A percentile compares a stretch with the other conserved stretches of the same genome.
These are phyloP conservation scores for Aramus guarauna DNA, from an alignment of 2,113 vertebrate genomes.

Conservation along the genomic window DNA sequence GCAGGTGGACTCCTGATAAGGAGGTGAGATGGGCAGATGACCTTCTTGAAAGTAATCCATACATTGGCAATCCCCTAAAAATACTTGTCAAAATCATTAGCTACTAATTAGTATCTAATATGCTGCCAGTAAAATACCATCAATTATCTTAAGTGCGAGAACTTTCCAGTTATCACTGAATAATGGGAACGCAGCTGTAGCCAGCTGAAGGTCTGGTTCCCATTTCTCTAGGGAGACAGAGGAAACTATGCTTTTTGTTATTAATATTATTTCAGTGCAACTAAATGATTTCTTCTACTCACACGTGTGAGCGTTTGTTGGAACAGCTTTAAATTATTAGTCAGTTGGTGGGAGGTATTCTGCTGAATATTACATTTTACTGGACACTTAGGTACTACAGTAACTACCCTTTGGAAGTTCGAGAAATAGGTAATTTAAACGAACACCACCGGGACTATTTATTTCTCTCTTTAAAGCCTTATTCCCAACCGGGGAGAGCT, in stretches of 20 bases:
- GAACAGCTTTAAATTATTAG: not conserved
- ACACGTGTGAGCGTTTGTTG: not conserved
- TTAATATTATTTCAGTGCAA: not conserved
- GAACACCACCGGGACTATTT: not conserved
- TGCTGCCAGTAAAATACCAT: not conserved
- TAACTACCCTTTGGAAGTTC: not conserved
- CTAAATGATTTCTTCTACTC: not conserved
- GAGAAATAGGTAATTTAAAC: not conserved
- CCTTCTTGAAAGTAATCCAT: not conserved
- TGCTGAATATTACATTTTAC: not conserved
- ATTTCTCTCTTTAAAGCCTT: conserved; percentile 22
- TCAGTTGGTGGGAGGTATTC: not conserved
- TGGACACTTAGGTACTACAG: not conserved
- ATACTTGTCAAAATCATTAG: not conserved
- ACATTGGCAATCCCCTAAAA: not conserved
- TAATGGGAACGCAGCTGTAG: not conserved
- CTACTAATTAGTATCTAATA: not conserved
- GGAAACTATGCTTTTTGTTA: not conserved
- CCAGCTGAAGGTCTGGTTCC: not conserved
- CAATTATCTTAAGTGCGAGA: not conserved
- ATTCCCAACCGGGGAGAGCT: not conserved
- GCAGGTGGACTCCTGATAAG: not conserved
- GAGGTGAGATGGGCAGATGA: not conserved
- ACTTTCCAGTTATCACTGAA: not conserved
- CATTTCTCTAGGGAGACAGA: not conserved